Evolutionary conservation across 2,888 invertebrate species (phyloP).

Genomic region (Ceramica pisi): DNA sequence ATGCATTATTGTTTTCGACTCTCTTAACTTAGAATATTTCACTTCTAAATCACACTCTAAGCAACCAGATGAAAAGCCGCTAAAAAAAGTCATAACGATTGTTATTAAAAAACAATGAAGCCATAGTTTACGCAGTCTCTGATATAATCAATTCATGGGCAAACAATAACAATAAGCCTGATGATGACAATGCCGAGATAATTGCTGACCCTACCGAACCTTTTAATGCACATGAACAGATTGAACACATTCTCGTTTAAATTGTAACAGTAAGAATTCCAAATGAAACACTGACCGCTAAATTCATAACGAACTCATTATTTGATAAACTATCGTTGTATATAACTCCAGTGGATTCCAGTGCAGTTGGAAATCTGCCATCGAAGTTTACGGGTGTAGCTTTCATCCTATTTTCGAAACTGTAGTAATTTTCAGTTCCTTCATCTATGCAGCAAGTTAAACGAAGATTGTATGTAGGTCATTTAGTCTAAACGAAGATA

Average conservation of each 20-base stretch:
- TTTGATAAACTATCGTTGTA: constrained; percentile 52
- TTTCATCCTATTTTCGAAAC: constrained; percentile 56
- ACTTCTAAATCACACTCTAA: too few species aligned
- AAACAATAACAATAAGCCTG: constrained; percentile 6
- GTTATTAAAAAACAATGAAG: background rate
- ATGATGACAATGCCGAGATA: constrained; percentile 12
- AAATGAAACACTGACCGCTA: constrained; percentile 26
- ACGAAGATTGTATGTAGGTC: constrained; percentile 52
- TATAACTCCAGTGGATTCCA: constrained; percentile 54
- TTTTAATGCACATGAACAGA: constrained; percentile 32
- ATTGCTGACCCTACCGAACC: constrained; percentile 19
- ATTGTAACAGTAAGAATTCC: constrained; percentile 23
- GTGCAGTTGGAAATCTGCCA: constrained; percentile 61
- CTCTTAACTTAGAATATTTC: too few species aligned
- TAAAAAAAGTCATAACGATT: too few species aligned
- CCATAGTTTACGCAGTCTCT: background rate
- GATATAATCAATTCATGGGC: constrained; percentile 30
- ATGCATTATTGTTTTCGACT: too few species aligned
- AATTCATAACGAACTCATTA: constrained; percentile 49
- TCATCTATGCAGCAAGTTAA: constrained; percentile 12
- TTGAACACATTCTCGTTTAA: constrained; percentile 17
- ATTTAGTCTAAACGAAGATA: constrained; percentile 5
- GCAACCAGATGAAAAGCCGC: too few species aligned
- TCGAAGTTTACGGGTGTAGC: constrained; percentile 33
- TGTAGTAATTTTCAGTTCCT: constrained; percentile 25